Evolutionary conservation across 2,797 vertebrate species (phyloP).

Genomic region (Dryobates pubescens): DNA sequence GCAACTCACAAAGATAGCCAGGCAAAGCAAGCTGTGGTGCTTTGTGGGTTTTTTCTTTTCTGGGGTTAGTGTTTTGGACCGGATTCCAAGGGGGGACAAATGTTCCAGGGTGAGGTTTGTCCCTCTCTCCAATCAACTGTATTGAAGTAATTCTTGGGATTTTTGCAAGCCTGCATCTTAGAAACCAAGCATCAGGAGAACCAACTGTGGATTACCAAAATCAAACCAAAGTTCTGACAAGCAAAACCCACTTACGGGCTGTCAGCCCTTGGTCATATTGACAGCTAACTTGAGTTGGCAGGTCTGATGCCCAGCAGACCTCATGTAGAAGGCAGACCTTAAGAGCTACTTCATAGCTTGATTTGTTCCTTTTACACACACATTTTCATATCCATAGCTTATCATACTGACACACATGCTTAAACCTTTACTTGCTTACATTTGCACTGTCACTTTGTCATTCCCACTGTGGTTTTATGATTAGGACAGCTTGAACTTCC

Average conservation of each 20-base stretch:
- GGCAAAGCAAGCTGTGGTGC: not conserved
- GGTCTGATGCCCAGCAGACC: not conserved
- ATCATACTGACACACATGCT: not conserved
- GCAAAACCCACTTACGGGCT: not conserved
- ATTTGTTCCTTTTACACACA: not conserved
- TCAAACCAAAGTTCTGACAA: not conserved
- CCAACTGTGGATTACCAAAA: not conserved
- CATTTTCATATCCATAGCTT: not conserved
- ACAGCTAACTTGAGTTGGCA: not conserved
- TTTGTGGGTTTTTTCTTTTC: not conserved
- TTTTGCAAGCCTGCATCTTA: constrained; percentile 15
- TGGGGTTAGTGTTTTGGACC: not conserved
- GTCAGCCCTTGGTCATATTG: not conserved
- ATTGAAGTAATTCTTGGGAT: constrained; percentile 22
- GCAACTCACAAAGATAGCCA: not conserved
- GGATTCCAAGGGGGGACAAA: not conserved
- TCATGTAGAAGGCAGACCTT: not conserved
- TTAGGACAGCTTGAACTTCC: not conserved
- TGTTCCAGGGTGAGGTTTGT: not conserved
- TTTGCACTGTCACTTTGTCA: not conserved
- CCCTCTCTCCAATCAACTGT: not conserved
- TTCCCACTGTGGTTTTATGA: not conserved
- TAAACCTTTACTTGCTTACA: not conserved
- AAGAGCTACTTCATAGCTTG: not conserved
- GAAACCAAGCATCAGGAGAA: not conserved